A percentile compares a stretch with the other conserved stretches of the same genome.
Conservation (phyloP, 1,140 invertebrate species). For the Drosophila persimilis region DNA sequence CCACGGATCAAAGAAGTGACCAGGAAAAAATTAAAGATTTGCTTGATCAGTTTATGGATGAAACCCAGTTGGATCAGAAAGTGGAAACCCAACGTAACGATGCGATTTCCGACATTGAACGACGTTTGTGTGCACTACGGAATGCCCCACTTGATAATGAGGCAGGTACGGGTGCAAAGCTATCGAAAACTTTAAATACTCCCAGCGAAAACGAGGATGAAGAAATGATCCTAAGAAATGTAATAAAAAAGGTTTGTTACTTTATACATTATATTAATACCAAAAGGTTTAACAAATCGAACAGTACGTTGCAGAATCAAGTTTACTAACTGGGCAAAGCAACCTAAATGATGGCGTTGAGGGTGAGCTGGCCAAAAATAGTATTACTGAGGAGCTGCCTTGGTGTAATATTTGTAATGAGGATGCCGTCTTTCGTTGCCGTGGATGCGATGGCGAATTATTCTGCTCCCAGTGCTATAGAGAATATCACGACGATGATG, state of each 20-base stretch:
- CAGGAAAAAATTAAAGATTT: constrained; percentile 86
- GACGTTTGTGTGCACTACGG: constrained; percentile 81
- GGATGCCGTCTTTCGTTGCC: constrained; percentile 87
- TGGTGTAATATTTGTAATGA: constrained; percentile 92
- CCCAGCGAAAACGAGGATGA: constrained; percentile 83
- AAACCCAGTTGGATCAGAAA: constrained; percentile 84
- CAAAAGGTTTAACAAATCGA: background rate
- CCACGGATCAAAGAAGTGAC: constrained; percentile 84
- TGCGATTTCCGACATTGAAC: constrained; percentile 84
- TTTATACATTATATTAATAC: too few relatives aligned
- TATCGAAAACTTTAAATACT: constrained; percentile 49
- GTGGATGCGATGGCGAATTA: constrained; percentile 88
- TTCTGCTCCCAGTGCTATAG: constrained; percentile 88
- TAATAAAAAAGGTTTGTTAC: constrained; percentile 66
- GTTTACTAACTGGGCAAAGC: constrained; percentile 55
- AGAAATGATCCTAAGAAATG: constrained; percentile 81
- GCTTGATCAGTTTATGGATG: constrained; percentile 85
- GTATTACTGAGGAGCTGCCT: constrained; percentile 86
- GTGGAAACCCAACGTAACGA: constrained; percentile 83
- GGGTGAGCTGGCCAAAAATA: background rate
- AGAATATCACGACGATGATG: constrained; percentile 84
- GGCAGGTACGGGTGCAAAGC: background rate
- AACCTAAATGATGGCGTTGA: constrained; percentile 62
- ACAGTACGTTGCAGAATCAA: constrained; percentile 72
- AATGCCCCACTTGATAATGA: constrained; percentile 61